Base-by-base conservation (phyloP, 2,888 invertebrate genomes). In the Onchidella celtica region DNA sequence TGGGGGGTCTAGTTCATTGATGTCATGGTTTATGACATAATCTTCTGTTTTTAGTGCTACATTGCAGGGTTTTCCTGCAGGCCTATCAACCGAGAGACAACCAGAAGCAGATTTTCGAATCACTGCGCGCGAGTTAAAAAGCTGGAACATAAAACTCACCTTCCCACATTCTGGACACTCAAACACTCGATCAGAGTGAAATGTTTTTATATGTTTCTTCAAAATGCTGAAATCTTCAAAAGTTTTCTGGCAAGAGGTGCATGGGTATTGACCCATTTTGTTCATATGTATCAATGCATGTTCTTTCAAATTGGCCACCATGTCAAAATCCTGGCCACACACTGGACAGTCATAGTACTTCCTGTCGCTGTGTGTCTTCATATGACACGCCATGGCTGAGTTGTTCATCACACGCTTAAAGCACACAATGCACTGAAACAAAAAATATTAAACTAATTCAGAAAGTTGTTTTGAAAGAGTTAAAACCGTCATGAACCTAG, bases 301-400 rank as follows among this genome's bases (percentile, higher is more conserved):
- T 75, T 95, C 94, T 89, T 95, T 96, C 86, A 96, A 93, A 17
- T 85, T 85, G 6, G 86, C 75, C 34, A 87, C 86, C 74, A 89
- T 88, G 83, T 95, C 95, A 90, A 96, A 96, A 29, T 95, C 94
- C 88, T 95, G 94, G 79, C 95, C 95, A 91, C 97, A 97, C 89
- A 96, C 95, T 0, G 96, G 95, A 90, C 97, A 97, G 89, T 96
- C 95, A 88, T 96, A 96, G 75, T 94, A 94, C 88, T 95, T 95
- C 85, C 91, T 91, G 75, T 95, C 95, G 81, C 95, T 91, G 87
- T 96, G 96, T 3, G 95, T 95, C 93, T 96, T 96, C 82, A 95
- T 91, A 91, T 96, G 96, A 87, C 96, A 96, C 1, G 95, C 94
- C 32, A 96, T 93, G 2, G 96, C 96, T 0, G 96, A 95, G 89